Percentiles rank a stretch among this genome's conserved stretches.
Conservation (phyloP, 2,888 invertebrate species). For the Entomobrya proxima region DNA sequence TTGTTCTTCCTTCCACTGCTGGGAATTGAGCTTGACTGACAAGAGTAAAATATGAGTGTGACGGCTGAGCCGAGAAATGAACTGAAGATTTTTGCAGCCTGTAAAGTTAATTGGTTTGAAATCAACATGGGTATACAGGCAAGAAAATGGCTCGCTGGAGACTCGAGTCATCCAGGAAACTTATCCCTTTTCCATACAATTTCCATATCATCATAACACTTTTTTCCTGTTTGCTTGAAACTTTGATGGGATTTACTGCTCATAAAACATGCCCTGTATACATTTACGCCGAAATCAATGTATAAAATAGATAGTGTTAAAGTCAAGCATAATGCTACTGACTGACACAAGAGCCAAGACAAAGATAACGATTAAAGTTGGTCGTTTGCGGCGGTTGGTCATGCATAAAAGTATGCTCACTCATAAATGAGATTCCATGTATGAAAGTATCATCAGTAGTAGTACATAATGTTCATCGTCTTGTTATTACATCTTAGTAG, state of each 20-base stretch:
- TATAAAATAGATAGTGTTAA: background rate
- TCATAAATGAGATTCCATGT: no score
- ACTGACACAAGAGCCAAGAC: background rate
- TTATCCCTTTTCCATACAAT: constrained; percentile 67
- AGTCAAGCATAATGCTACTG: no score
- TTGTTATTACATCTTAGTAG: background rate
- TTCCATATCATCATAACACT: constrained; percentile 61
- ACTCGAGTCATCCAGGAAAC: constrained; percentile 66
- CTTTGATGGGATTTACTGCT: constrained; percentile 18
- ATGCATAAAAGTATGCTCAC: no score
- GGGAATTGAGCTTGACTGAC: constrained; percentile 71
- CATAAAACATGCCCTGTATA: background rate
- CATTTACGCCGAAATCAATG: constrained; percentile 27
- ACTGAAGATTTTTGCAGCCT: constrained; percentile 73
- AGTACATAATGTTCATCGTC: background rate
- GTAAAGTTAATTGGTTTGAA: constrained; percentile 75
- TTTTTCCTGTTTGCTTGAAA: constrained; percentile 29
- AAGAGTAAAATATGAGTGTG: constrained; percentile 71
- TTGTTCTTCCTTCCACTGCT: constrained; percentile 47
- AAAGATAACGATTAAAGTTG: constrained; percentile 28
- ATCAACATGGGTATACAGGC: constrained; percentile 71
- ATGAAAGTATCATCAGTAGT: no score
- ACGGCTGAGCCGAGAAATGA: constrained; percentile 72
- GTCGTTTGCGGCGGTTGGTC: background rate
- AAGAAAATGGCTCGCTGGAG: constrained; percentile 66